Evolutionary conservation across 37 sponge, comb jelly and placozoan genomes (phyloP), one percentile per base, ranked within the genome.

Genomic region (Dysidea cf. avara): DNA sequence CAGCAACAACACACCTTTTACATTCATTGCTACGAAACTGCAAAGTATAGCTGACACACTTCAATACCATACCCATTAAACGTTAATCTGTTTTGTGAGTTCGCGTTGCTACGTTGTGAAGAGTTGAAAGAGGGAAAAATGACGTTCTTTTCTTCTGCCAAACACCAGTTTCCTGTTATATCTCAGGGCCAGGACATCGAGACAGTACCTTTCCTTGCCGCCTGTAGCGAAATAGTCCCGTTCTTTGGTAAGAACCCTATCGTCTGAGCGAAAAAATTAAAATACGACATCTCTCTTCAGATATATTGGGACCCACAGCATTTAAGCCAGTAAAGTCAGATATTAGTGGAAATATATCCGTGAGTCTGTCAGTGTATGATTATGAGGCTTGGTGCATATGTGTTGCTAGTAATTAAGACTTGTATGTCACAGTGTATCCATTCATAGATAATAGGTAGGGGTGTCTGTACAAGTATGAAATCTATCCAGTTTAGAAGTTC

Each of bases 321-420:
- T 90, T 90, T 61, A 48, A 39, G 34, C 87, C 87, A 51, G 91
- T 90, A 24, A 90, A 90, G 34, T 71, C 77, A n/a, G 91, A 86
- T 30, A 81, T 90, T 46, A 86, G 53, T 47, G 91, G 91, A 7
- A 86, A 90, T 56, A 81, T 90, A 18, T 14, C 61, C 49, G 91
- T 72, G 64, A 62, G 69, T 64, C 3, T 13, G 46, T 43, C 46
- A n/a, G n/a, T n/a, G n/a, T n/a, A n/a, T n/a, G n/a, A n/a, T n/a
- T n/a, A n/a, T n/a, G n/a, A n/a, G n/a, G n/a, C n/a, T n/a, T n/a
- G n/a, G n/a, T n/a, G n/a, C n/a, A n/a, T n/a, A n/a, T n/a, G n/a
- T n/a, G n/a, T n/a, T n/a, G n/a, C n/a, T n/a, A n/a, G n/a, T n/a
- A n/a, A n/a, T n/a, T n/a, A n/a, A n/a, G n/a, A n/a, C n/a, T n/a